These are phyloP conservation scores for Apamea crenata DNA, from an alignment of 2,888 invertebrate genomes.

Conservation along the genomic window DNA sequence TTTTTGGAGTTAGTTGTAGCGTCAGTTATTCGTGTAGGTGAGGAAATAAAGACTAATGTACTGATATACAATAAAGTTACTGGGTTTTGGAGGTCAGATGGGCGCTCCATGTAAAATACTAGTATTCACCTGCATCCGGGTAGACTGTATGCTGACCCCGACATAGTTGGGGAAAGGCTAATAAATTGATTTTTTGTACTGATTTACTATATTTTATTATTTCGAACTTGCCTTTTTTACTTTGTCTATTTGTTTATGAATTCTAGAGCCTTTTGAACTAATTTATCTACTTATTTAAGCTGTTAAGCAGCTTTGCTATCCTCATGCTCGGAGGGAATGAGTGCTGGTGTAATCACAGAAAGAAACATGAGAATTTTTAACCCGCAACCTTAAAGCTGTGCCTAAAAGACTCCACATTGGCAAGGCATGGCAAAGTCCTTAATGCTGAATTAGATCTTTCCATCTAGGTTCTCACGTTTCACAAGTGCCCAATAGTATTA, in stretches of 20 bases:
- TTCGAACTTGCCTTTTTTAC: too few relatives aligned
- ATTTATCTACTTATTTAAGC: neutral
- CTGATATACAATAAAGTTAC: neutral
- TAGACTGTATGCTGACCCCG: neutral
- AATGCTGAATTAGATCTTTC: neutral
- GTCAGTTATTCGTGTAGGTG: neutral
- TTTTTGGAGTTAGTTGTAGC: slow-evolving; percentile 29
- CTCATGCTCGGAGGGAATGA: neutral
- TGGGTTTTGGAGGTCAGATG: neutral
- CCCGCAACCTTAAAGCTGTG: too few relatives aligned
- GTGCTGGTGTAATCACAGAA: neutral
- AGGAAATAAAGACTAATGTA: slow-evolving; percentile 3
- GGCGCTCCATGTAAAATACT: neutral
- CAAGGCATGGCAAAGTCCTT: neutral
- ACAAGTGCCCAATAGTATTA: too few relatives aligned
- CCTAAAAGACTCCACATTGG: neutral
- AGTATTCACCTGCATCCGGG: neutral
- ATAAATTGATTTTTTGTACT: neutral
- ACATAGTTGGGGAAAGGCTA: neutral
- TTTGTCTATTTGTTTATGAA: neutral
- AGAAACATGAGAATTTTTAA: neutral
- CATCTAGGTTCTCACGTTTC: neutral
- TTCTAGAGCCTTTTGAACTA: neutral
- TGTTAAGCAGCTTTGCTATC: neutral
- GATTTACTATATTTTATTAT: neutral